phyloP scores from a whole-genome alignment of 2,888 invertebrate genomes.

The Camponotus fellah region DNA sequence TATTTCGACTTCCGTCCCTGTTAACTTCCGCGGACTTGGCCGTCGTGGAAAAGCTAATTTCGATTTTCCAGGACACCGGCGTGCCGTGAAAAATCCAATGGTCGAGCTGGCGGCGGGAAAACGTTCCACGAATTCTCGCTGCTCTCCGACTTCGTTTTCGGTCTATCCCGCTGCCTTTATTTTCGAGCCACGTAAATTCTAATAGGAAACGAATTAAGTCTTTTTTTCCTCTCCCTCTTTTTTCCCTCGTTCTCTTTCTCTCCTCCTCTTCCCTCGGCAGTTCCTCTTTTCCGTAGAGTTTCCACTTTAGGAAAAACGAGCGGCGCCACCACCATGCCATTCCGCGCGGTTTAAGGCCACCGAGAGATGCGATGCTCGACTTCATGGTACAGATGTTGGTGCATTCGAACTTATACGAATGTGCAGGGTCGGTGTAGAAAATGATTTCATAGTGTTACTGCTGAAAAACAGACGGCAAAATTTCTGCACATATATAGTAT shows the following conservation, averaged over 20 bases:
- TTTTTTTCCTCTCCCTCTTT: conserved; percentile 43
- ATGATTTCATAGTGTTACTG: neutral
- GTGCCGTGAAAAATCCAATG: conserved; percentile 64
- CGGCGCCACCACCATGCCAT: conserved; percentile 40
- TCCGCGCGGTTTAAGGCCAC: conserved; percentile 57
- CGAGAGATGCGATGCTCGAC: conserved; percentile 49
- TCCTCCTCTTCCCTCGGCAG: neutral
- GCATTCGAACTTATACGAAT: conserved; percentile 40
- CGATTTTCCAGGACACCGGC: conserved; percentile 66
- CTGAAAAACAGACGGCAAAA: neutral
- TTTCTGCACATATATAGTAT: neutral
- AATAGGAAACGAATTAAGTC: conserved; percentile 68
- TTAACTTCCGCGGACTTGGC: conserved; percentile 51
- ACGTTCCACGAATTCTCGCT: conserved; percentile 45
- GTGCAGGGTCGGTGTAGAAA: conserved; percentile 25
- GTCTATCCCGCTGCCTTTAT: conserved; percentile 62
- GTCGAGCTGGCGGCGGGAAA: conserved; percentile 35
- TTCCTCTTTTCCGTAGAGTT: conserved; percentile 36
- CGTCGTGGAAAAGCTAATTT: conserved; percentile 65
- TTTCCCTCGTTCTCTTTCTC: conserved; percentile 6
- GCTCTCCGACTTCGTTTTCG: conserved; percentile 47
- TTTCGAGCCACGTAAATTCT: conserved; percentile 66
- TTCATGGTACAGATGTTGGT: conserved; percentile 51
- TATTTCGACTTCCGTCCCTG: conserved; percentile 53
- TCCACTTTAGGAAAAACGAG: conserved; percentile 62